phyloP scores from a whole-genome alignment of 2,888 invertebrate genomes.

The Atherix ibis region DNA sequence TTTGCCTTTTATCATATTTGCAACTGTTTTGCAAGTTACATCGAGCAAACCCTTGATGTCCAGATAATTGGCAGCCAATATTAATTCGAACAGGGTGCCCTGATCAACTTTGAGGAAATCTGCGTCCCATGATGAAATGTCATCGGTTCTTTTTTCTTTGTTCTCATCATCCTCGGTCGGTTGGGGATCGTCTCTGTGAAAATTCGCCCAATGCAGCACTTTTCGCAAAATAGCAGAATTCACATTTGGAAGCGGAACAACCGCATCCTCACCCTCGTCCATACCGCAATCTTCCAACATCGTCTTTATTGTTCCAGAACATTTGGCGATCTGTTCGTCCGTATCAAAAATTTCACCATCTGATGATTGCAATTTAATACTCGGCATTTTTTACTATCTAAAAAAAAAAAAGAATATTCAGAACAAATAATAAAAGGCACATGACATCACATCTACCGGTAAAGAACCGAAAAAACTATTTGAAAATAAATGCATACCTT shows the following conservation, averaged over 20 bases:
- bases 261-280: slow-evolving; percentile 86
- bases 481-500: no score
- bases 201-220: slow-evolving; percentile 84
- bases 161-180: slow-evolving; percentile 95
- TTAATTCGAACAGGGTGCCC: slow-evolving; percentile 89
- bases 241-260: slow-evolving; percentile 92
- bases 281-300: slow-evolving; percentile 91
- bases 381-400: slow-evolving; percentile 92
- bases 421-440: background rate
- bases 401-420: slow-evolving; percentile 11
- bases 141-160: slow-evolving; percentile 96
- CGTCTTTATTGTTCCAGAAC: slow-evolving; percentile 94
- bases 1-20: slow-evolving; percentile 97
- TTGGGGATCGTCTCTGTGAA: slow-evolving; percentile 90
- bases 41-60: slow-evolving; percentile 91
- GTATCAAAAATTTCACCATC: slow-evolving; percentile 94
- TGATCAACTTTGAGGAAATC: slow-evolving; percentile 98
- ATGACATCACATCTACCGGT: no score
- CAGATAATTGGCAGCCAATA: slow-evolving; percentile 91
- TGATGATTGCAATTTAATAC: slow-evolving; percentile 84
- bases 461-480: no score
- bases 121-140: slow-evolving; percentile 98
- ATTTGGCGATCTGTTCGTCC: slow-evolving; percentile 92
- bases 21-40: slow-evolving; percentile 96
- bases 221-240: slow-evolving; percentile 93